Evolutionary conservation across 2,113 vertebrate genomes (phyloP).

Genomic region (Gnathonemus longibarbis): DNA sequence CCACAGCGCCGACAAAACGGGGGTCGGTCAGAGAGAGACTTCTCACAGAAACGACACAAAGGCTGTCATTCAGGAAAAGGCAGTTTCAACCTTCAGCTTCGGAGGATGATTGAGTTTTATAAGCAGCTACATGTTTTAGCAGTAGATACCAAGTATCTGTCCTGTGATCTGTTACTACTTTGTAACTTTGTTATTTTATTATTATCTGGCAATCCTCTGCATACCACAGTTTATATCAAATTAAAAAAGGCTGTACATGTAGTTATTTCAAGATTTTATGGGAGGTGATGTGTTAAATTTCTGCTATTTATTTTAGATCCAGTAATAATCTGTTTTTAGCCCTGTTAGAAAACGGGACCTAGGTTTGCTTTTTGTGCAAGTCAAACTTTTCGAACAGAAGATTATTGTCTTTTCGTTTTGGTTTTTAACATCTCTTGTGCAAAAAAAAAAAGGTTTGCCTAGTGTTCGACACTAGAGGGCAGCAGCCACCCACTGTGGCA

Average conservation of each 20-base stretch:
- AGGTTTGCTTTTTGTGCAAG: background rate
- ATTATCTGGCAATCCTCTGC: background rate
- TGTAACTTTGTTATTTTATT: background rate
- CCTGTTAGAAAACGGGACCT: background rate
- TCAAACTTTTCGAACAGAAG: background rate
- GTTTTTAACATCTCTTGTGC: background rate
- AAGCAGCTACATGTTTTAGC: background rate
- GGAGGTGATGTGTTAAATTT: background rate
- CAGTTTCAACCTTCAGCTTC: background rate
- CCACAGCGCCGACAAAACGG: too few species aligned
- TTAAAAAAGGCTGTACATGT: conserved; percentile 2
- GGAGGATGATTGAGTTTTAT: background rate
- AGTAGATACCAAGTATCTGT: background rate
- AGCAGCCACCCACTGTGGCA: conserved; percentile 9
- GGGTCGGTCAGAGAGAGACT: background rate
- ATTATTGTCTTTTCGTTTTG: background rate
- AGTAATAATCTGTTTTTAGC: conserved; percentile 8
- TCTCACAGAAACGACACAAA: background rate
- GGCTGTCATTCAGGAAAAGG: background rate
- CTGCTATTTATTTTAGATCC: conserved; percentile 15
- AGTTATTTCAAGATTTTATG: background rate
- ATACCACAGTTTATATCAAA: conserved; percentile 11
- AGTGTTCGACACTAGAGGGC: conserved; percentile 20
- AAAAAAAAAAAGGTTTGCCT: background rate
- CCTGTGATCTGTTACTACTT: background rate